Conservation (phyloP, 1,140 invertebrate genomes). For the Sarcophaga bullata region DNA sequence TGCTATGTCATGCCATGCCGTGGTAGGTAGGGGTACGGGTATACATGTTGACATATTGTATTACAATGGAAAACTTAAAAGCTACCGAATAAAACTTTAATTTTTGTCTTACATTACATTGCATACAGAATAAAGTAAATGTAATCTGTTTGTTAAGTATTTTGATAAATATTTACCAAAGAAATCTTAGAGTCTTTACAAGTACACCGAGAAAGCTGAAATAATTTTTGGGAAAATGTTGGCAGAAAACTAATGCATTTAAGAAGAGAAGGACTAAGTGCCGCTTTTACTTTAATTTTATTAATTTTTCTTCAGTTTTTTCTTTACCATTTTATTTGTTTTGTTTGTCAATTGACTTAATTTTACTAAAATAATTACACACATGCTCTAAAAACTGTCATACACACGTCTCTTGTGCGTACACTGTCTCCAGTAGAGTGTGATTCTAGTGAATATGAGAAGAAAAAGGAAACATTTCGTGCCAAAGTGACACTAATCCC, state of each 20-base stretch:
- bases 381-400: no score
- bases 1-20: no score
- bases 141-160: constrained; percentile 10
- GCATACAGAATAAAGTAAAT: background rate
- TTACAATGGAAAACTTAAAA: constrained; percentile 47
- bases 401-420: no score
- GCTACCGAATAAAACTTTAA: background rate
- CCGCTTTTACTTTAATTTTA: no score
- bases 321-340: background rate
- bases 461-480: background rate
- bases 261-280: no score
- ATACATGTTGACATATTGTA: constrained; percentile 58
- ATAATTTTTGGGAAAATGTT: background rate
- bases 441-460: no score
- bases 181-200: no score
- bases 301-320: background rate
- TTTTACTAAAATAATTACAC: background rate
- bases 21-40: background rate
- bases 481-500: constrained; percentile 5
- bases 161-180: background rate
- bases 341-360: background rate
- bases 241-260: no score
- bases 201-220: no score
- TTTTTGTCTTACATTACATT: background rate
- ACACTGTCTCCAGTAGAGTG: background rate